These are phyloP conservation scores for Synaphobranchus kaupii DNA, from an alignment of 2,797 vertebrate genomes.

Conservation along the genomic window DNA sequence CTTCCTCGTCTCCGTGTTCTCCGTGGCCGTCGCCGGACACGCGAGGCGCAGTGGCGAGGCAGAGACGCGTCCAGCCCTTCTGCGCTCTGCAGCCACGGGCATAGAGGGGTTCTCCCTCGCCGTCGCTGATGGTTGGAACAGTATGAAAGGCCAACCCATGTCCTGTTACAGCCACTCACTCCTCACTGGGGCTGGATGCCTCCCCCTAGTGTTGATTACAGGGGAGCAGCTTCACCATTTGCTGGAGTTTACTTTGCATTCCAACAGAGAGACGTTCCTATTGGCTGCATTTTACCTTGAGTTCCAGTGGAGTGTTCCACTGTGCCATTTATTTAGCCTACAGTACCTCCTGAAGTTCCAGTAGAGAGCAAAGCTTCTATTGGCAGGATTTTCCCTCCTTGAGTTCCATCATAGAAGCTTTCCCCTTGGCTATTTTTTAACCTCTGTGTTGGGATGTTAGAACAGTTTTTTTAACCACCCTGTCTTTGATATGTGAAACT, in stretches of 20 bases:
- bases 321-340: neutral
- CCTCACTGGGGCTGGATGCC: neutral
- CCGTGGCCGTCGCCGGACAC: neutral
- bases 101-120: neutral
- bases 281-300: neutral
- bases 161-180: neutral
- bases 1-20: conserved; percentile 59
- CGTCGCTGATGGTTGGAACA: neutral
- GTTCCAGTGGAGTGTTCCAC: neutral
- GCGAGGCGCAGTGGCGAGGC: neutral
- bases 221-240: neutral
- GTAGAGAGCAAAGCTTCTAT: neutral
- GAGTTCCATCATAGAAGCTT: conserved; percentile 21
- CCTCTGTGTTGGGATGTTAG: neutral
- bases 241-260: neutral
- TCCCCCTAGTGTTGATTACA: neutral
- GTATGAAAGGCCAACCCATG: neutral
- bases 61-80: neutral
- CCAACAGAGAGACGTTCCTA: neutral
- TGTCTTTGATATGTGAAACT: neutral
- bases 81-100: neutral
- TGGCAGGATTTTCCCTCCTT: neutral
- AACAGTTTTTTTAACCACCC: neutral
- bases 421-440: neutral
- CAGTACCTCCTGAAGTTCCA: conserved; percentile 21